A percentile compares a stretch with the other conserved stretches of the same genome.
phyloP scores from a whole-genome alignment of 2,113 vertebrate species.

The Poeciliopsis turrubarensis region DNA sequence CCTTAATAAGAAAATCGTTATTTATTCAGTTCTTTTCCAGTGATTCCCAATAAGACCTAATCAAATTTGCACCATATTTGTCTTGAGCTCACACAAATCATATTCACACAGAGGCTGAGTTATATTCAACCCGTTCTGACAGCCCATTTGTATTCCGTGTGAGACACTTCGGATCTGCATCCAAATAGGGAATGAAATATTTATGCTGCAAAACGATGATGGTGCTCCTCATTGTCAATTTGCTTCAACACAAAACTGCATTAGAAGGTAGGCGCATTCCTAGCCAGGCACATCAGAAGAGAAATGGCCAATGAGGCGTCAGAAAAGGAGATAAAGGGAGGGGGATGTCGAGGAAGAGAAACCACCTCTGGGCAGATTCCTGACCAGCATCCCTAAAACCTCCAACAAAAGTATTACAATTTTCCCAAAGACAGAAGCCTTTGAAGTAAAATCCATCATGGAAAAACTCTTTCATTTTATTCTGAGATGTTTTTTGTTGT shows the following conservation, averaged over 20 bases:
- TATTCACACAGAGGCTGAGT: conserved; percentile 39
- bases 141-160: conserved; percentile 73
- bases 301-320: conserved; percentile 66
- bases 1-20: conserved; percentile 32
- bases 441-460: conserved; percentile 19
- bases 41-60: conserved; percentile 49
- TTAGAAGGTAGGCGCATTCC: conserved; percentile 76
- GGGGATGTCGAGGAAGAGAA: conserved; percentile 30
- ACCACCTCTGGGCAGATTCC: conserved; percentile 36
- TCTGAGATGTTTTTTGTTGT: conserved; percentile 5
- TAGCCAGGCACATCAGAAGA: conserved; percentile 76
- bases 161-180: conserved; percentile 73
- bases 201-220: conserved; percentile 78
- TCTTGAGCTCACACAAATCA: conserved; percentile 54
- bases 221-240: conserved; percentile 79
- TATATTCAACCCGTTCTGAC: conserved; percentile 44
- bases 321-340: conserved; percentile 7
- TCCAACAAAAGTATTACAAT: conserved; percentile 31
- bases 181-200: conserved; percentile 80
- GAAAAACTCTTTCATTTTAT: conserved; percentile 19
- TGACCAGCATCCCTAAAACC: conserved; percentile 36
- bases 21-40: conserved; percentile 28
- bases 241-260: conserved; percentile 77
- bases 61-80: conserved; percentile 48
- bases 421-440: conserved; percentile 14